Percentiles rank a stretch among this genome's conserved stretches.
Conservation (phyloP, 2,888 invertebrate genomes). For the Rhamphomyia laevipes region DNA sequence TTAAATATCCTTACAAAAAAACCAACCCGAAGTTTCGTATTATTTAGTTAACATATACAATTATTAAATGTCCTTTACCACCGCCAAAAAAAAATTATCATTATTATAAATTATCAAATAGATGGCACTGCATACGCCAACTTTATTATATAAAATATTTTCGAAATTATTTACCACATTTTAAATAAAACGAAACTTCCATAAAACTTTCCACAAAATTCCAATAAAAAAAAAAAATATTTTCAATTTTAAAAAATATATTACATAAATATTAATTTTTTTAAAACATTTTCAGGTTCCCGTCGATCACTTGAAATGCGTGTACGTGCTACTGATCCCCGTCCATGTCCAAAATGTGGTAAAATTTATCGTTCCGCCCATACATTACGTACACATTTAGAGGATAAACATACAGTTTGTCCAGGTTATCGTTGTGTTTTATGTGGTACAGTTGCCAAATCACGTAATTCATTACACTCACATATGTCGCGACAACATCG, state of each 20-base stretch:
- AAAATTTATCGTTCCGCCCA: slow-evolving; percentile 88
- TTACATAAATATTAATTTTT: slow-evolving; percentile 14
- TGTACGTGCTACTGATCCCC: slow-evolving; percentile 81
- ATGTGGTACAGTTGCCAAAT: slow-evolving; percentile 87
- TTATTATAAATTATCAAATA: too few species aligned
- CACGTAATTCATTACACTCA: slow-evolving; percentile 81
- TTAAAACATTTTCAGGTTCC: slow-evolving; percentile 41
- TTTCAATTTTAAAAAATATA: slow-evolving; percentile 1
- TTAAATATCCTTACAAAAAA: too few species aligned
- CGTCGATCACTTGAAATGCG: slow-evolving; percentile 75
- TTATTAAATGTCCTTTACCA: too few species aligned
- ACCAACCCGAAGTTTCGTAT: too few species aligned
- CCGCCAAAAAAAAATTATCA: too few species aligned
- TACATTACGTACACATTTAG: slow-evolving; percentile 79
- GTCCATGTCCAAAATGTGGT: slow-evolving; percentile 86
- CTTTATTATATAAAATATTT: slow-evolving; percentile 3
- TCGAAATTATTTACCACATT: too few species aligned
- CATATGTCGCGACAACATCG: slow-evolving; percentile 91
- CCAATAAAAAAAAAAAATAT: slow-evolving; percentile 7
- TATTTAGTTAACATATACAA: too few species aligned
- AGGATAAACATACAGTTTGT: slow-evolving; percentile 88
- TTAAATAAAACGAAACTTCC: background rate
- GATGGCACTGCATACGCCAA: too few species aligned
- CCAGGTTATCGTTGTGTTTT: slow-evolving; percentile 85
- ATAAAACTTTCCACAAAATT: background rate